Conservation (phyloP, 53 echinoderm and acorn worm genomes). For the Temnopleurus reevesii region DNA sequence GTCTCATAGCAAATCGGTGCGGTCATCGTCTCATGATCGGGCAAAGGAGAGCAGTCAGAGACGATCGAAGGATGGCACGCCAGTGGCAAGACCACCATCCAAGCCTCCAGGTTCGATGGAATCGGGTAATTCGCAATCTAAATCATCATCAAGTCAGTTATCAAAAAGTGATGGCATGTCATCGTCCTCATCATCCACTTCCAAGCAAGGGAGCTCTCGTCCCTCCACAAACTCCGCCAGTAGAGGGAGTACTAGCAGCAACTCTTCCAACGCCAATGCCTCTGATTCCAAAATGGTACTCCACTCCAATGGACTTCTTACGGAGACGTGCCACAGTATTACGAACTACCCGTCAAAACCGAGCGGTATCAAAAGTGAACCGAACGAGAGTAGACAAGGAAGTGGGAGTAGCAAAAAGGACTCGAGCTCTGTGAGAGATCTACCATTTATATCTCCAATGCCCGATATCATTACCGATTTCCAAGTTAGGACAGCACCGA, state of each 20-base stretch:
- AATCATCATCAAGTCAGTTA: background rate
- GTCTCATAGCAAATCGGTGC: conserved; percentile 4
- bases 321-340: conserved; percentile 45
- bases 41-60: conserved; percentile 30
- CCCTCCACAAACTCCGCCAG: conserved; percentile 16
- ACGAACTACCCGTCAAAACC: conserved; percentile 3
- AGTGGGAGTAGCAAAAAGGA: conserved; percentile 25
- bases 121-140: conserved; percentile 2
- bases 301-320: conserved; percentile 53
- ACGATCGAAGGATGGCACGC: conserved; percentile 30
- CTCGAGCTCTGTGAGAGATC: background rate
- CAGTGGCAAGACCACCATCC: background rate
- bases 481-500: background rate
- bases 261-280: conserved; percentile 42
- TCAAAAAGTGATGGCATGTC: background rate
- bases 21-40: conserved; percentile 5
- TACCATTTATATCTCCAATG: conserved; percentile 25
- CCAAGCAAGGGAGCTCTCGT: conserved; percentile 33
- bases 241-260: conserved; percentile 24
- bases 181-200: conserved; percentile 28
- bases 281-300: conserved; percentile 52
- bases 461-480: conserved; percentile 27
- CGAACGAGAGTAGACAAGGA: background rate
- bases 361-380: conserved; percentile 7
- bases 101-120: background rate